Evolutionary conservation across 23 tunicate species (phyloP).

Genomic region (Diplosoma virens): DNA sequence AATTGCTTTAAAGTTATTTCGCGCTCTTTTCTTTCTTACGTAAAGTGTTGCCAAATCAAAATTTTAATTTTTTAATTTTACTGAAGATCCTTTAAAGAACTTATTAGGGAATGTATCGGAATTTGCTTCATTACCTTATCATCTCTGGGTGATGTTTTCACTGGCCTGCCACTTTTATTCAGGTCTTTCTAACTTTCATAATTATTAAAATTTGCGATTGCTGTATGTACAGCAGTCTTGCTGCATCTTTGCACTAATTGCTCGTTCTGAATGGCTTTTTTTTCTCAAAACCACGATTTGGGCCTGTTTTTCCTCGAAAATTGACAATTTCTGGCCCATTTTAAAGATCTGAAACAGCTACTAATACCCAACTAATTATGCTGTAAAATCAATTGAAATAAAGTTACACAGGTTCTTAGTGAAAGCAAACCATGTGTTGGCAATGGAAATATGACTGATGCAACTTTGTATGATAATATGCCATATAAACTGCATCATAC

Average conservation of each 20-base stretch:
- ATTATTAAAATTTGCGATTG: no score
- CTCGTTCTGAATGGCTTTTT: constrained; percentile 9
- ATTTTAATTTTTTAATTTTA: no score
- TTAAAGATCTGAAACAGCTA: not conserved
- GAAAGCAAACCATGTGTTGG: constrained; percentile 3
- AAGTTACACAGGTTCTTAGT: not conserved
- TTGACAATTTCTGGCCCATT: not conserved
- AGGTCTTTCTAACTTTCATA: no score
- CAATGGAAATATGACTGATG: not conserved
- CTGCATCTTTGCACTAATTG: not conserved
- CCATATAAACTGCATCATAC: not conserved
- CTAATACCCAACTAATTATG: constrained; percentile 4
- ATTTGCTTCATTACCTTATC: no score
- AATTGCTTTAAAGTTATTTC: no score
- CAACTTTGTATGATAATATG: not conserved
- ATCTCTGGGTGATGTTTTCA: no score
- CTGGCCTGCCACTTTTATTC: no score
- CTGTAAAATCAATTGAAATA: constrained; percentile 5
- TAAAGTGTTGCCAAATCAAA: no score
- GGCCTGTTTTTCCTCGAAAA: not conserved
- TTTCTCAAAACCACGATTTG: constrained; percentile 13
- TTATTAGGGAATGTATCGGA: no score
- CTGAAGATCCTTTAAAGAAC: no score
- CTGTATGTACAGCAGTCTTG: not conserved
- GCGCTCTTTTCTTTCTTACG: no score